Base-by-base conservation (phyloP, 2,888 invertebrate genomes). In the Pemphredon lugubris region DNA sequence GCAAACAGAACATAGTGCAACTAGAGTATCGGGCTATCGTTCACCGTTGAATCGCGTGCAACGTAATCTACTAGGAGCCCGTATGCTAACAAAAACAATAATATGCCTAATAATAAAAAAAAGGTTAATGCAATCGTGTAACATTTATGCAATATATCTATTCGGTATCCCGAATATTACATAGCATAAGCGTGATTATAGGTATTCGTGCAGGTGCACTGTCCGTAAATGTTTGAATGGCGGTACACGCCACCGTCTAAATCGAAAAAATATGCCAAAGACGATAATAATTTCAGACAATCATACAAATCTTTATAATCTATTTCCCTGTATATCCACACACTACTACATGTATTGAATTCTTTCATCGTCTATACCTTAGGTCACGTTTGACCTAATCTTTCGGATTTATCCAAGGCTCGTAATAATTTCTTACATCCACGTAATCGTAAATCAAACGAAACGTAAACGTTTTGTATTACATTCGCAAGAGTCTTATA, bases 291-390 rank as follows among this genome's bases (percentile, higher is more conserved):
- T 73, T 70, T 64, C 63, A 70, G 61, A 68, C 70, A 72, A 59
- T 71, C 61, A 70, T 74, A 71, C 71, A 75, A 72, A 71, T 76
- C 75, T 75, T 70, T 74, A 75, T 73, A 70, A 75, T 76, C 75
- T 76, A 75, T 76, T 74, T 76, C 75, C 75, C 75, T 76, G 75
- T 75, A 76, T 76, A 75, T 75, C 75, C 75, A 75, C 75, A 76
- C 64, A 75, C 63, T 75, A 64, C 67, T 72, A 75, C 73, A 73
- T 73, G 71, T 71, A 73, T 71, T 73, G 55, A 59, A 72, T 72
- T 59, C 67, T 67, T 72, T 68, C 67, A 44, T 55, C 72, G 63
- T 63, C 53, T 71, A 67, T 73, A 67, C 45, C 63, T 63, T 71
- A 73, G 30, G 44, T 47, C 42, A 54, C 57, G 48, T 50, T 45